phyloP scores from a whole-genome alignment of 2,888 invertebrate genomes.

The Drosophila limbata region DNA sequence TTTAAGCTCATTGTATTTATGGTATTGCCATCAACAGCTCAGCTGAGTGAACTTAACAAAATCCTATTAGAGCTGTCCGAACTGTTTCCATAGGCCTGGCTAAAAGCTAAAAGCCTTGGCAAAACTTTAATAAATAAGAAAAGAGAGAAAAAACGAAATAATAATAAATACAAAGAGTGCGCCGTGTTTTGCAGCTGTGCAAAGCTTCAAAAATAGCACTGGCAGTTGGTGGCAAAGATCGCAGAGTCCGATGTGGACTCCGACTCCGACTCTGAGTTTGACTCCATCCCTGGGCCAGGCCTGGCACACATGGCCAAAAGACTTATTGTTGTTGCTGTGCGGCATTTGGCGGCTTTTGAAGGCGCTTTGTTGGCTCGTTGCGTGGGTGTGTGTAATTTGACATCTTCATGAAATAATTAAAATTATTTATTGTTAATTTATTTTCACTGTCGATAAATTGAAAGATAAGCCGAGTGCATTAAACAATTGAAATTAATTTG shows the following conservation, averaged over 20 bases:
- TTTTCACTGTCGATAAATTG: conserved; percentile 75
- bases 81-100: conserved; percentile 43
- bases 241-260: conserved; percentile 32
- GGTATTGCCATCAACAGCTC: conserved; percentile 48
- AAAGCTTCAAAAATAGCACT: conserved; percentile 63
- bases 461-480: conserved; percentile 68
- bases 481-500: conserved; percentile 81
- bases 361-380: conserved; percentile 56
- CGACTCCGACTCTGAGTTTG: conserved; percentile 3
- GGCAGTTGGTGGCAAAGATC: conserved; percentile 75
- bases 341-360: conserved; percentile 36
- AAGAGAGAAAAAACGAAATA: conserved; percentile 32
- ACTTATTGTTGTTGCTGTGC: conserved; percentile 31
- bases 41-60: conserved; percentile 57
- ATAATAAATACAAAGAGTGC: conserved; percentile 75
- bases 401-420: conserved; percentile 83
- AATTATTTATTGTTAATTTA: conserved; percentile 82
- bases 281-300: conserved; percentile 38
- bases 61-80: conserved; percentile 77
- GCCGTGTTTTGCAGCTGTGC: conserved; percentile 64
- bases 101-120: conserved; percentile 59
- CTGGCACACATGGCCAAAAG: conserved; percentile 46
- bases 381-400: conserved; percentile 80
- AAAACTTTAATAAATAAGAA: conserved; percentile 74
- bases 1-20: conserved; percentile 47